phyloP scores from a whole-genome alignment of 2,113 vertebrate genomes.

The Ivindomyrus marchei region DNA sequence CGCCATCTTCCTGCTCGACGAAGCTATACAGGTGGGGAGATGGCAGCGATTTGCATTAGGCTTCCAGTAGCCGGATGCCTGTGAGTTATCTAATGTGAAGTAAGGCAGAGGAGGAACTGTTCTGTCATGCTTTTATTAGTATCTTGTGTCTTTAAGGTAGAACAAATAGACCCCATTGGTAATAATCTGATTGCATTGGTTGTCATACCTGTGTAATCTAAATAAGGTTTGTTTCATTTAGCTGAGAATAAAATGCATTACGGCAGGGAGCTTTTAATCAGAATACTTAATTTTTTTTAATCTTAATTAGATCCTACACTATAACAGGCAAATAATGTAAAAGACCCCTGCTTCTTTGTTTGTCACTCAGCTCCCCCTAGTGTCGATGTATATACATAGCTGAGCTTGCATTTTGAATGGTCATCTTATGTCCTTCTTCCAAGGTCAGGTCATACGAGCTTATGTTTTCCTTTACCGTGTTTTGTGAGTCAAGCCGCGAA shows the following conservation, averaged over 20 bases:
- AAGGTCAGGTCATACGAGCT: background rate
- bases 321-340: background rate
- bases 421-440: background rate
- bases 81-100: background rate
- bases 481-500: background rate
- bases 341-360: background rate
- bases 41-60: background rate
- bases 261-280: background rate
- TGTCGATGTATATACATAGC: background rate
- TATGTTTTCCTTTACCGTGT: background rate
- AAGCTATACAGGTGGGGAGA: conserved; percentile 87
- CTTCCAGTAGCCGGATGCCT: background rate
- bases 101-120: background rate
- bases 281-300: background rate
- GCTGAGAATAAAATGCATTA: background rate
- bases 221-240: background rate
- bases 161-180: background rate
- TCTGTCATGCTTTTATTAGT: background rate
- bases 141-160: background rate
- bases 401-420: background rate
- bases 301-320: background rate
- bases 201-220: background rate
- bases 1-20: conserved; percentile 92
- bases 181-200: background rate
- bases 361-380: background rate